phyloP scores from a whole-genome alignment of 2,888 invertebrate species.

The Euzophera pinguis region DNA sequence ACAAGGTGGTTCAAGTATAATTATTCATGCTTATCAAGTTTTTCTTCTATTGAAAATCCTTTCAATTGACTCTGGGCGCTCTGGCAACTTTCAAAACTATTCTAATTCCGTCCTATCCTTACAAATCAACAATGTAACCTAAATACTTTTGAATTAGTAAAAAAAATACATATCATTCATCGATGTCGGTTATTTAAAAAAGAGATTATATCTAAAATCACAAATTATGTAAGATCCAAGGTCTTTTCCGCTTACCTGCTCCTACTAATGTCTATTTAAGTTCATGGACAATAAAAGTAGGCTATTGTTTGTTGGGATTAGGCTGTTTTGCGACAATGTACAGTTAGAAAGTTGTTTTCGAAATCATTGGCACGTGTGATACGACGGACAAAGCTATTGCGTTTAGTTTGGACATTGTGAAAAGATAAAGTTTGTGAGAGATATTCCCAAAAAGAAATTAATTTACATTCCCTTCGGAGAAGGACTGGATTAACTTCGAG shows the following conservation, averaged over 20 bases:
- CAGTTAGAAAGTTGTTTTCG: slow-evolving; percentile 54
- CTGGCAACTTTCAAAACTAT: too few relatives aligned
- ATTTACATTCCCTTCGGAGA: too few relatives aligned
- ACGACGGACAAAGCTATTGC: slow-evolving; percentile 24
- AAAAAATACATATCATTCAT: slow-evolving; percentile 17
- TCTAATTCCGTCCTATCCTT: too few relatives aligned
- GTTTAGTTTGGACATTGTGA: slow-evolving; percentile 18
- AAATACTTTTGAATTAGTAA: background rate
- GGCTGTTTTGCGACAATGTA: slow-evolving; percentile 63
- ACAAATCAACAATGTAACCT: too few relatives aligned
- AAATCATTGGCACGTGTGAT: slow-evolving; percentile 48
- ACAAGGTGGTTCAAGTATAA: too few relatives aligned
- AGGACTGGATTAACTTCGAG: too few relatives aligned
- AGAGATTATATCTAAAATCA: slow-evolving; percentile 1
- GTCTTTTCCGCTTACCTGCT: slow-evolving; percentile 56
- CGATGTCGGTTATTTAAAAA: background rate
- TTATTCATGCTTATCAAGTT: too few relatives aligned
- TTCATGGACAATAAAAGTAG: slow-evolving; percentile 58
- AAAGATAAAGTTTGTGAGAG: background rate
- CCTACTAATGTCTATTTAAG: slow-evolving; percentile 39
- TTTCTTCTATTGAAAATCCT: too few relatives aligned
- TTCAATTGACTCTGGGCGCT: too few relatives aligned
- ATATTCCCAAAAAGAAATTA: background rate
- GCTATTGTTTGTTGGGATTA: slow-evolving; percentile 52
- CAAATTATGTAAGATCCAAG: background rate